Evolutionary conservation across 2,113 vertebrate species (phyloP).

Genomic region (Semnopithecus entellus): DNA sequence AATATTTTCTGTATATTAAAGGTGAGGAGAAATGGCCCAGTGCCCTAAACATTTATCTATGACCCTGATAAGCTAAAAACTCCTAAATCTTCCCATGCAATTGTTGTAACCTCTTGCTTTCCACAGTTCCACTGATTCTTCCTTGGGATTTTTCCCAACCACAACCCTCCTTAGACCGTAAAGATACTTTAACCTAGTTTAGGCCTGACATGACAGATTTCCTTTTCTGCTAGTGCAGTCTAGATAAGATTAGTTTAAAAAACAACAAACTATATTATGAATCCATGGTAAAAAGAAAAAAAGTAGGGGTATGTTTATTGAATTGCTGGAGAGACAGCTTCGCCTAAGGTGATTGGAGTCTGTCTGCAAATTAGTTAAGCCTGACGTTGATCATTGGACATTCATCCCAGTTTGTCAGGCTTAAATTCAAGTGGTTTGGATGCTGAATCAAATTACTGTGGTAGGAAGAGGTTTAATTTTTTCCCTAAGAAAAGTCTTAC

Average conservation of each 20-base stretch:
- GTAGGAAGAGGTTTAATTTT: neutral
- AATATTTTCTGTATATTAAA: conserved; percentile 36
- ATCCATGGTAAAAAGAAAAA: neutral
- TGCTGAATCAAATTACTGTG: neutral
- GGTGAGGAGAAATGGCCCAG: neutral
- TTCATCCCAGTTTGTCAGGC: neutral
- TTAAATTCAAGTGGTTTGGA: conserved; percentile 38
- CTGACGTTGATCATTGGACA: neutral
- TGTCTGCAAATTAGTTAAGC: neutral
- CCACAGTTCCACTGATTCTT: neutral
- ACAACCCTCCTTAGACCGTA: neutral
- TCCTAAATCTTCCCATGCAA: neutral
- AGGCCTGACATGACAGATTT: neutral
- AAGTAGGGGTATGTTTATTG: neutral
- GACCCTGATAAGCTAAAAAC: neutral
- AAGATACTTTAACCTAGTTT: neutral
- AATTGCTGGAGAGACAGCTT: neutral
- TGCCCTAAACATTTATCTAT: neutral
- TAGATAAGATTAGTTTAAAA: neutral
- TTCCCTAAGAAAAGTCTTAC: neutral
- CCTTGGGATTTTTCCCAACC: neutral
- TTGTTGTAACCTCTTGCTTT: conserved; percentile 2
- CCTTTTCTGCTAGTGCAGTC: neutral
- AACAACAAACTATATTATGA: neutral
- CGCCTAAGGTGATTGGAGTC: neutral